phyloP scores from a whole-genome alignment of 2,888 invertebrate species.

The Rhodophaea formosa region DNA sequence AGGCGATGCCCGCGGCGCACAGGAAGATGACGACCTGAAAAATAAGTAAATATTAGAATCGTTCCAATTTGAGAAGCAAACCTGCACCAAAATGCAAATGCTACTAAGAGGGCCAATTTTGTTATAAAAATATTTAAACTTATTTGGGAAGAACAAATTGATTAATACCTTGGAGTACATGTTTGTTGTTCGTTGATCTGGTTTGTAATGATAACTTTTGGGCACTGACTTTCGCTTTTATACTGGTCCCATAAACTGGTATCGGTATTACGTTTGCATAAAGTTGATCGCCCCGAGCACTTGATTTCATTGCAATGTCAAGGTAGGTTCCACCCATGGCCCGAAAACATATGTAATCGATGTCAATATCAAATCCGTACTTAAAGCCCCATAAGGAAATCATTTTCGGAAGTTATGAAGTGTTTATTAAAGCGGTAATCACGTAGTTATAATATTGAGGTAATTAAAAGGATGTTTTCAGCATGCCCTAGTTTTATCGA shows the following conservation, averaged over 20 bases:
- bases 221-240: slow-evolving; percentile 69
- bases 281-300: slow-evolving; percentile 41
- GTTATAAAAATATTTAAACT: background rate
- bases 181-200: slow-evolving; percentile 62
- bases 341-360: slow-evolving; percentile 30
- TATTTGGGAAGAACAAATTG: slow-evolving; percentile 27
- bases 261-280: slow-evolving; percentile 46
- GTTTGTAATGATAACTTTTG: slow-evolving; percentile 63
- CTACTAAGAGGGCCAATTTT: too few relatives aligned
- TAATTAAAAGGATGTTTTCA: slow-evolving; percentile 7
- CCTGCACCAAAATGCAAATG: too few relatives aligned
- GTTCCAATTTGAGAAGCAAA: too few relatives aligned
- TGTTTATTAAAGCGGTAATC: slow-evolving; percentile 8
- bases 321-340: slow-evolving; percentile 49
- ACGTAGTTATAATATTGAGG: background rate
- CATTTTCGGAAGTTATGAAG: slow-evolving; percentile 27
- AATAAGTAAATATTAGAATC: slow-evolving; percentile 11
- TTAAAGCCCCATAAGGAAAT: slow-evolving; percentile 32
- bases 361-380: slow-evolving; percentile 16
- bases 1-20: slow-evolving; percentile 81
- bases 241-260: slow-evolving; percentile 63
- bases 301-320: slow-evolving; percentile 68
- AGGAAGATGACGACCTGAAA: slow-evolving; percentile 77
- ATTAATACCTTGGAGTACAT: slow-evolving; percentile 72
- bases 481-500: slow-evolving; percentile 2